Conservation (phyloP, 1,140 invertebrate species). For the Bombus vancouverensis region DNA sequence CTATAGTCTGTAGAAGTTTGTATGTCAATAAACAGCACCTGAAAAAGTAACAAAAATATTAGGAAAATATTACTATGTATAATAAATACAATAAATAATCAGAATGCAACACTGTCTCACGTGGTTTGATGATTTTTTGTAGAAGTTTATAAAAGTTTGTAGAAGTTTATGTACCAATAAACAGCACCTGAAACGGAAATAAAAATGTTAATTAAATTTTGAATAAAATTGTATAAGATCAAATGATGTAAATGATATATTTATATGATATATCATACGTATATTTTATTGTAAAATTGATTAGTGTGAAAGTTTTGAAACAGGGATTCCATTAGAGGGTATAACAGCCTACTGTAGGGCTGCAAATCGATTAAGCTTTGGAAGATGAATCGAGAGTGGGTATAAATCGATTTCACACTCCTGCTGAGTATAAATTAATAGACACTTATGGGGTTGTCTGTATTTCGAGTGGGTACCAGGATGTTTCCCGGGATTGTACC, state of each 20-base stretch:
- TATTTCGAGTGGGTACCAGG: slow-evolving; percentile 52
- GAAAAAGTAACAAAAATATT: not conserved
- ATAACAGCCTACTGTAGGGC: not conserved
- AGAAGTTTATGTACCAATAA: no score
- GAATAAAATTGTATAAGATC: not conserved
- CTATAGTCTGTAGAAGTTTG: not conserved
- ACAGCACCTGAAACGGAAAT: not conserved
- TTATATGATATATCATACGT: no score
- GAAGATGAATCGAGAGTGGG: slow-evolving; percentile 34
- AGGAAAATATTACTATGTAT: not conserved
- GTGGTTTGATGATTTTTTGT: not conserved
- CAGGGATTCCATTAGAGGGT: not conserved
- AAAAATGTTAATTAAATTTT: not conserved
- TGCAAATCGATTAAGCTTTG: not conserved
- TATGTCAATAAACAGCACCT: not conserved
- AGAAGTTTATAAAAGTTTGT: no score
- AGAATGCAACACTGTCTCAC: not conserved
- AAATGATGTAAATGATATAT: not conserved
- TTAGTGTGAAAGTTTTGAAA: not conserved
- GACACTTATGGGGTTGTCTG: slow-evolving; percentile 64
- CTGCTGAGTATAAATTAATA: slow-evolving; percentile 74
- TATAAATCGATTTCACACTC: slow-evolving; percentile 72
- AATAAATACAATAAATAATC: not conserved
- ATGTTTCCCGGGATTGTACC: slow-evolving; percentile 45
- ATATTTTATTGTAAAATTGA: not conserved